phyloP scores from a whole-genome alignment of 2,888 invertebrate species.

The Bedellia somnulentella region DNA sequence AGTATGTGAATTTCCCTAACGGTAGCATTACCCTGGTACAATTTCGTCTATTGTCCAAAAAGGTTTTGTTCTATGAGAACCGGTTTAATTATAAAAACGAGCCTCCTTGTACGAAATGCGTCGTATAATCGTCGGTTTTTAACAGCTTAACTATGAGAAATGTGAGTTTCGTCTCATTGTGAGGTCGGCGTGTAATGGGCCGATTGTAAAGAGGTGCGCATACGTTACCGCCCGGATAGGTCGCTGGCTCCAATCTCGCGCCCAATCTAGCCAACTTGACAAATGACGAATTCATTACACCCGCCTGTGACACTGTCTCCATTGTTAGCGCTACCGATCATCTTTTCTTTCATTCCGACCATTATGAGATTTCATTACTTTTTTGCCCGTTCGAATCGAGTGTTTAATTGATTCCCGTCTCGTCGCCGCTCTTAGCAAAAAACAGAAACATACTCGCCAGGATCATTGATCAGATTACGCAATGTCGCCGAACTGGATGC shows the following conservation, averaged over 20 bases:
- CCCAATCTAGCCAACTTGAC: slow-evolving; percentile 17
- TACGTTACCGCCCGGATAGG: slow-evolving; percentile 13
- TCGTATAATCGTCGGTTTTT: slow-evolving; percentile 50
- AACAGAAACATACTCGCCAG: no score
- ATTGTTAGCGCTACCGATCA: slow-evolving; percentile 19
- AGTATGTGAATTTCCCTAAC: slow-evolving; percentile 51
- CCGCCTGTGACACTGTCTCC: slow-evolving; percentile 18
- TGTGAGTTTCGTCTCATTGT: slow-evolving; percentile 43
- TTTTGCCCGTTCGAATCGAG: slow-evolving; percentile 21
- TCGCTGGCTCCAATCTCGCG: slow-evolving; percentile 7
- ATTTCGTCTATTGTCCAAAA: slow-evolving; percentile 56
- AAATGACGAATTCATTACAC: slow-evolving; percentile 28
- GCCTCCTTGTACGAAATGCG: slow-evolving; percentile 39
- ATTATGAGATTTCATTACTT: slow-evolving; percentile 21
- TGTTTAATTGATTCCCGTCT: slow-evolving; percentile 43
- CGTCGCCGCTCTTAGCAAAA: slow-evolving; percentile 17
- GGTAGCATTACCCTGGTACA: slow-evolving; percentile 47
- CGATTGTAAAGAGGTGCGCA: slow-evolving; percentile 16
- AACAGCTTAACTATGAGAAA: slow-evolving; percentile 58
- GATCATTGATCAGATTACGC: slow-evolving; percentile 55
- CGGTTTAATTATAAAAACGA: slow-evolving; percentile 44
- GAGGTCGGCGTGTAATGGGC: slow-evolving; percentile 25
- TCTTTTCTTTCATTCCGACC: slow-evolving; percentile 24
- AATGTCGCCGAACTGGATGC: slow-evolving; percentile 51
- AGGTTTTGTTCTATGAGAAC: slow-evolving; percentile 54